Evolutionary conservation across 2,797 vertebrate species (phyloP).

Genomic region (Remorina albescens): DNA sequence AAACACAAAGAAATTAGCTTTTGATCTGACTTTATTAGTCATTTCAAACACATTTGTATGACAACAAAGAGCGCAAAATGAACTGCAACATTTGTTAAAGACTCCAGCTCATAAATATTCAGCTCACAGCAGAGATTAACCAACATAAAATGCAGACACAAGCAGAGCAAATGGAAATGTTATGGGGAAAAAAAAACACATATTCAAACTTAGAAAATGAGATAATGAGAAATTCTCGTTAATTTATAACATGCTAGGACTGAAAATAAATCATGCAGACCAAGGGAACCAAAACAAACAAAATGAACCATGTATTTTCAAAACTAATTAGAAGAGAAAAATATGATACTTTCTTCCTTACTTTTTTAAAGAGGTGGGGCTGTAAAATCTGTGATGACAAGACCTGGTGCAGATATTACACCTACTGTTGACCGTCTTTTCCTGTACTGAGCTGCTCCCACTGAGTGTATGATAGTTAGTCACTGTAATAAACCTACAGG

Average conservation of each 20-base stretch:
- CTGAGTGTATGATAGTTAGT: background rate
- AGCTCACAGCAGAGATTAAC: conserved; percentile 72
- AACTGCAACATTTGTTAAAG: conserved; percentile 60
- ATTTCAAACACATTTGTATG: conserved; percentile 64
- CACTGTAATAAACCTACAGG: conserved; percentile 58
- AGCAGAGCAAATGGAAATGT: conserved; percentile 60
- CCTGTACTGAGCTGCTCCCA: background rate
- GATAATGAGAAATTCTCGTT: conserved; percentile 45
- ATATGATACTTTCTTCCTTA: background rate
- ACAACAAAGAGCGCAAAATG: conserved; percentile 55
- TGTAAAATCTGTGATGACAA: conserved; percentile 12
- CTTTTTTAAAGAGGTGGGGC: background rate
- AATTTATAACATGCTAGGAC: conserved; percentile 47
- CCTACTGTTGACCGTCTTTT: background rate
- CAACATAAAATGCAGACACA: conserved; percentile 74
- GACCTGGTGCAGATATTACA: conserved; percentile 18
- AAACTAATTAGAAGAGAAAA: conserved; percentile 8
- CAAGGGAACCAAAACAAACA: conserved; percentile 49
- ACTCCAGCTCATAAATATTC: conserved; percentile 63
- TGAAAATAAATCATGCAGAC: conserved; percentile 65
- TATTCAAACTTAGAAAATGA: conserved; percentile 58
- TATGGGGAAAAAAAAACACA: conserved; percentile 41
- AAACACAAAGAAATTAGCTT: conserved; percentile 60
- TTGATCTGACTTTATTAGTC: conserved; percentile 76
- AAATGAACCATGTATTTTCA: background rate